Percentiles rank a stretch among this genome's conserved stretches.
These are phyloP conservation scores for Papilio gigon DNA, from an alignment of 2,888 invertebrate species.

Conservation along the genomic window DNA sequence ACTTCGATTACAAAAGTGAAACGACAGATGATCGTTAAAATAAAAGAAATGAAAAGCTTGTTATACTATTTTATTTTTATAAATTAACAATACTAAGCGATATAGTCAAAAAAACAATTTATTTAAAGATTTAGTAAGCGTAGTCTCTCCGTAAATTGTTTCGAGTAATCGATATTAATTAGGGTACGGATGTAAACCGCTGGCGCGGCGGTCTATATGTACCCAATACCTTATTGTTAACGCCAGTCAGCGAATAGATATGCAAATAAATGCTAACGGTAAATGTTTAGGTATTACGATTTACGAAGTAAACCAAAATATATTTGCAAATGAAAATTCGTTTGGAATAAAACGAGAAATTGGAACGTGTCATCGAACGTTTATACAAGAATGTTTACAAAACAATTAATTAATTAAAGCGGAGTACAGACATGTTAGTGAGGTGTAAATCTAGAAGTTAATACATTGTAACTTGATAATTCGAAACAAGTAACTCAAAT, in stretches of 20 bases:
- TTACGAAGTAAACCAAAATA: not conserved
- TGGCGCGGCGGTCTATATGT: slow-evolving; percentile 3
- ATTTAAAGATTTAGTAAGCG: not conserved
- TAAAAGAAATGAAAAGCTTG: no score
- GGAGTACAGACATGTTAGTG: no score
- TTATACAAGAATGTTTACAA: no score
- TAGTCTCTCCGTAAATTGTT: slow-evolving; percentile 4
- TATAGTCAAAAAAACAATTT: no score
- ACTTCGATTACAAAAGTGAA: slow-evolving; percentile 14
- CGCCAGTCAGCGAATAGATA: not conserved
- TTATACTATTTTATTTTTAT: no score
- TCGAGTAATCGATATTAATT: slow-evolving; percentile 30
- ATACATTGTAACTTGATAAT: no score
- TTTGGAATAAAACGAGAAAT: no score
- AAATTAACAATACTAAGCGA: no score
- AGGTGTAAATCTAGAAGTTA: no score
- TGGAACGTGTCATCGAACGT: no score
- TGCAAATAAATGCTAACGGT: not conserved
- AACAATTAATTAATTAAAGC: no score
- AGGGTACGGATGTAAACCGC: slow-evolving; percentile 23
- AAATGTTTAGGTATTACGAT: not conserved
- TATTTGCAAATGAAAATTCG: not conserved
- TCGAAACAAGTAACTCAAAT: no score
- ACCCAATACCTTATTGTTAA: slow-evolving; percentile 12
- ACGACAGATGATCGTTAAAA: not conserved